Evolutionary conservation across 1,140 invertebrate species (phyloP).

Genomic region (Vanessa tameamea): DNA sequence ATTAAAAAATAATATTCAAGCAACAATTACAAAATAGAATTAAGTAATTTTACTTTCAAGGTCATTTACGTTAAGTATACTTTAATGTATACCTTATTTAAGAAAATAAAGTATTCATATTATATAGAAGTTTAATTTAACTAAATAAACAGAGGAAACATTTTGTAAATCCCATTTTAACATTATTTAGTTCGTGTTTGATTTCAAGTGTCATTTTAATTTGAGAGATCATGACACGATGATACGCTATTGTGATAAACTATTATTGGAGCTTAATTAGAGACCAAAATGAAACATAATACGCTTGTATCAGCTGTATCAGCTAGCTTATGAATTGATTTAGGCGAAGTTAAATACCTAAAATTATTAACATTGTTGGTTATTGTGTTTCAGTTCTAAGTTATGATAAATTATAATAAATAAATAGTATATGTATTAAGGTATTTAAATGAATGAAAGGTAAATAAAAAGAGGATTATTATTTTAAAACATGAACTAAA

Average conservation of each 20-base stretch:
- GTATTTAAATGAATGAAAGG: neutral
- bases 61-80: too few species aligned
- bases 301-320: constrained; percentile 8
- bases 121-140: too few species aligned
- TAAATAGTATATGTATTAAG: neutral
- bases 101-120: too few species aligned
- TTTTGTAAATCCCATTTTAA: neutral
- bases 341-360: constrained; percentile 11
- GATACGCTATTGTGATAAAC: constrained; percentile 28
- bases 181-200: neutral
- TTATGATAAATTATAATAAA: neutral
- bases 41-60: too few species aligned
- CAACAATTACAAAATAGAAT: too few species aligned
- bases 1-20: too few species aligned
- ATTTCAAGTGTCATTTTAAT: constrained; percentile 30
- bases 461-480: neutral
- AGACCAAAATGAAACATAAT: constrained; percentile 25
- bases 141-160: too few species aligned
- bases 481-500: neutral
- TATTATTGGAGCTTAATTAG: constrained; percentile 25
- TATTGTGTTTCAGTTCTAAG: neutral
- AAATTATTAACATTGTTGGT: neutral
- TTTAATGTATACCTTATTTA: too few species aligned
- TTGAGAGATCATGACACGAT: constrained; percentile 21
- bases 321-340: constrained; percentile 15